These are phyloP conservation scores for Pelecanoides urinatrix DNA, from an alignment of 2,113 vertebrate genomes.

Conservation along the genomic window DNA sequence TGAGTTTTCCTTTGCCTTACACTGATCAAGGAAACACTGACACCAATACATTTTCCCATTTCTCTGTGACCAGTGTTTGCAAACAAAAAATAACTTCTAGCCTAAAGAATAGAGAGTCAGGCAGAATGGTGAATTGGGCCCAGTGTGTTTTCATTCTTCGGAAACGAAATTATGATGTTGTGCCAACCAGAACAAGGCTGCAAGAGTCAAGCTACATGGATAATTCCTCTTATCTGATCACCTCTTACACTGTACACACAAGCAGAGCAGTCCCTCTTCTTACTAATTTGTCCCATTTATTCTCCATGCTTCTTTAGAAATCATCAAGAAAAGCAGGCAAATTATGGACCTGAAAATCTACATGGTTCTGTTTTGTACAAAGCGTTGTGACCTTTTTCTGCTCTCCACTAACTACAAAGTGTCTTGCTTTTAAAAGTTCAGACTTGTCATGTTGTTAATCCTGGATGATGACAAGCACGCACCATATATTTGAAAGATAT, in stretches of 20 bases:
- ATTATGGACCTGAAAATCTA: neutral
- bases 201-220: neutral
- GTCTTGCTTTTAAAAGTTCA: conserved; percentile 58
- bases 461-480: neutral
- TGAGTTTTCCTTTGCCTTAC: neutral
- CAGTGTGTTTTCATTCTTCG: neutral
- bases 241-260: neutral
- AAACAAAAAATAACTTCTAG: neutral
- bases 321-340: neutral
- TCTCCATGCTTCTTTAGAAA: neutral
- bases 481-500: conserved; percentile 13
- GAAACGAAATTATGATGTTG: neutral
- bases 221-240: neutral
- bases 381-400: conserved; percentile 16
- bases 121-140: neutral
- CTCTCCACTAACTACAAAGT: conserved; percentile 36
- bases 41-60: neutral
- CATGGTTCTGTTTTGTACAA: conserved; percentile 10
- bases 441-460: conserved; percentile 38
- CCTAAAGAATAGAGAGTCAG: neutral
- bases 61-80: neutral
- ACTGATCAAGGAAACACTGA: neutral
- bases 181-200: neutral
- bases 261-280: neutral
- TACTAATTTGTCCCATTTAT: neutral